A percentile compares a stretch with the other conserved stretches of the same genome.
Conservation (phyloP, 2,888 invertebrate genomes). For the Mellilla xanthometata region DNA sequence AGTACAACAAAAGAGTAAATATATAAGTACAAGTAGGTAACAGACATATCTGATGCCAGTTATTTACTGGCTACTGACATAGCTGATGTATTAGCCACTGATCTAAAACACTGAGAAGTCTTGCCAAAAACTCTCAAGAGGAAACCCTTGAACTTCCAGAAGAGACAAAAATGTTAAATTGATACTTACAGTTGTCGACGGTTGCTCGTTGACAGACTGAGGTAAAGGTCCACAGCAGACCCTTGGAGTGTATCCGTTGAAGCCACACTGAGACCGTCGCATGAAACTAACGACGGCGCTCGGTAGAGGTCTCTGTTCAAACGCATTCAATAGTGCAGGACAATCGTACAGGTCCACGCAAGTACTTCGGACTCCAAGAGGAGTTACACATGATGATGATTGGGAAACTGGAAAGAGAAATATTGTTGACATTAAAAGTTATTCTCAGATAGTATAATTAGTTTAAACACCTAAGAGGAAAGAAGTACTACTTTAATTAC, state of each 20-base stretch:
- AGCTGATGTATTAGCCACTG: too few species aligned
- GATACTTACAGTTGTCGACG: conserved; percentile 37
- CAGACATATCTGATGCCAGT: too few species aligned
- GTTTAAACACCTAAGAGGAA: too few species aligned
- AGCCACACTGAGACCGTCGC: conserved; percentile 80
- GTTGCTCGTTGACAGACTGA: conserved; percentile 13
- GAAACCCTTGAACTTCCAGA: not conserved
- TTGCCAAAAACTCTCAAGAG: too few species aligned
- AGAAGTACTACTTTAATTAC: too few species aligned
- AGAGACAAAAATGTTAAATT: too few species aligned
- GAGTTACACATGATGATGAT: conserved; percentile 70
- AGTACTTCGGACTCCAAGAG: conserved; percentile 58
- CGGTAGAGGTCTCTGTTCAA: conserved; percentile 63
- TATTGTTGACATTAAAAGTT: too few species aligned
- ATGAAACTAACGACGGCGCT: conserved; percentile 61
- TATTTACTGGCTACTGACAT: too few species aligned
- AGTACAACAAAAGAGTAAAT: too few species aligned
- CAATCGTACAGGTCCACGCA: conserved; percentile 80
- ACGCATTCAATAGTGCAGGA: conserved; percentile 54
- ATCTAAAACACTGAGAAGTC: too few species aligned
- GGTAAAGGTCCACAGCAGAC: conserved; percentile 81
- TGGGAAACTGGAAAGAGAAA: conserved; percentile 46
- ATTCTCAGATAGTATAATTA: too few species aligned
- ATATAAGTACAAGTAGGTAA: too few species aligned
- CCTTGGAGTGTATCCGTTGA: conserved; percentile 64